These are phyloP conservation scores for Ericerus pela DNA, from an alignment of 1,140 invertebrate species.

Conservation along the genomic window DNA sequence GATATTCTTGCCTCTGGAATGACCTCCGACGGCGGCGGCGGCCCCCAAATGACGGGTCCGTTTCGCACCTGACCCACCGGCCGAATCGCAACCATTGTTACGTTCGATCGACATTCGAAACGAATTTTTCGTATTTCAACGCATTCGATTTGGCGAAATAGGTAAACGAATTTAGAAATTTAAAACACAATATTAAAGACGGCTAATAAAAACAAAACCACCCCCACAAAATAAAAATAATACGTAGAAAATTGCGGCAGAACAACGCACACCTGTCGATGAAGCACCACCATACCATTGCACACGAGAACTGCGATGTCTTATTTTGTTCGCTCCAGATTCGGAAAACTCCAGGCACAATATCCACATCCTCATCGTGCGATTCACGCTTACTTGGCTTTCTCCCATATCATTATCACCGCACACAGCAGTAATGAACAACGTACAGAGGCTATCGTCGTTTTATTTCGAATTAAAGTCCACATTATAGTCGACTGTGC, in stretches of 20 bases:
- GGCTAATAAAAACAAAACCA: too few species aligned
- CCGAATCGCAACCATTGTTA: neutral
- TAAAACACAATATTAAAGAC: too few species aligned
- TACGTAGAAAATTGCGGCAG: too few species aligned
- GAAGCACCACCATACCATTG: too few species aligned
- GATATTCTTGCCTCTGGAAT: slow-evolving; percentile 1
- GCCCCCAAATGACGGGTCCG: neutral
- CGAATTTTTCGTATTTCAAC: too few species aligned
- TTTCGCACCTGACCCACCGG: neutral
- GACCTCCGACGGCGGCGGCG: neutral
- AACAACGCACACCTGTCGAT: too few species aligned
- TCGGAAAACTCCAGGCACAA: neutral
- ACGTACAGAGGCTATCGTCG: neutral
- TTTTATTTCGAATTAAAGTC: slow-evolving; percentile 6
- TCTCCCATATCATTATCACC: slow-evolving; percentile 6
- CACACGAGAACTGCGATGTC: too few species aligned
- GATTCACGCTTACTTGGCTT: slow-evolving; percentile 5
- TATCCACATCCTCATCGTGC: too few species aligned
- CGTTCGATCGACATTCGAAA: neutral
- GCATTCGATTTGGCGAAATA: too few species aligned
- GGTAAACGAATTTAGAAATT: too few species aligned
- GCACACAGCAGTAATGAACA: too few species aligned
- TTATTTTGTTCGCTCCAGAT: neutral
- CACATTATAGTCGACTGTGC: neutral
- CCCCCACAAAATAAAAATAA: too few species aligned